phyloP scores from a whole-genome alignment of 1,140 invertebrate genomes.

The Galleria mellonella region DNA sequence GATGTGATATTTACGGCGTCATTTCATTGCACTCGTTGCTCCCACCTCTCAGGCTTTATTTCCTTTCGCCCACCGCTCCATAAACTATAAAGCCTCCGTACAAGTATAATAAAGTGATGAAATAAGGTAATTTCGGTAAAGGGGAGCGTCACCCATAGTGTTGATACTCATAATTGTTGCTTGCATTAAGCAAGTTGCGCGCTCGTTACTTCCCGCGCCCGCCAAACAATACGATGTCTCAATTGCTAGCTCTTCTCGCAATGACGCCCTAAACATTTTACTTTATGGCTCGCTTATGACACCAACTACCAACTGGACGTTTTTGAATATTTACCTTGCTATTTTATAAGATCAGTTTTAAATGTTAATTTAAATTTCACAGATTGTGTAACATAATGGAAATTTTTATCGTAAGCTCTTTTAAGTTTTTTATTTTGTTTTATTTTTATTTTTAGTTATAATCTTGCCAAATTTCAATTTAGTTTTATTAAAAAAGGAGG shows the following conservation, averaged over 20 bases:
- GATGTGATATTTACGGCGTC: too few species aligned
- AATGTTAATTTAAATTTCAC: too few species aligned
- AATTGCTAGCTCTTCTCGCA: constrained; percentile 19
- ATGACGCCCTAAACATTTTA: constrained; percentile 25
- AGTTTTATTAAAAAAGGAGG: too few species aligned
- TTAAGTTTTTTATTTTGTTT: too few species aligned
- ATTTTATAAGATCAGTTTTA: too few species aligned
- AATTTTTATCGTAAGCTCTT: too few species aligned
- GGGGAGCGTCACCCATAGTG: constrained; percentile 4
- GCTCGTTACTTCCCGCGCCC: constrained; percentile 19
- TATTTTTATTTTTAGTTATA: too few species aligned
- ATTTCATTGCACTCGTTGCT: too few species aligned
- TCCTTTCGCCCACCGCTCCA: background rate
- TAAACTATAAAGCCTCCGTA: constrained; percentile 4
- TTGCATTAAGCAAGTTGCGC: constrained; percentile 23
- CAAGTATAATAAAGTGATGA: constrained; percentile 13
- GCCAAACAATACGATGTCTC: constrained; percentile 28
- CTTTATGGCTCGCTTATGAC: constrained; percentile 18
- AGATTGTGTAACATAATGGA: too few species aligned
- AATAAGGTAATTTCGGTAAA: constrained; percentile 17
- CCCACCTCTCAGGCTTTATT: background rate
- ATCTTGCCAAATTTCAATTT: too few species aligned
- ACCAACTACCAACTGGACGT: constrained; percentile 9
- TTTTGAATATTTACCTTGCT: constrained; percentile 6
- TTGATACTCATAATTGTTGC: constrained; percentile 20